Evolutionary conservation across 2,797 vertebrate genomes (phyloP).

Genomic region (Argya squamiceps): DNA sequence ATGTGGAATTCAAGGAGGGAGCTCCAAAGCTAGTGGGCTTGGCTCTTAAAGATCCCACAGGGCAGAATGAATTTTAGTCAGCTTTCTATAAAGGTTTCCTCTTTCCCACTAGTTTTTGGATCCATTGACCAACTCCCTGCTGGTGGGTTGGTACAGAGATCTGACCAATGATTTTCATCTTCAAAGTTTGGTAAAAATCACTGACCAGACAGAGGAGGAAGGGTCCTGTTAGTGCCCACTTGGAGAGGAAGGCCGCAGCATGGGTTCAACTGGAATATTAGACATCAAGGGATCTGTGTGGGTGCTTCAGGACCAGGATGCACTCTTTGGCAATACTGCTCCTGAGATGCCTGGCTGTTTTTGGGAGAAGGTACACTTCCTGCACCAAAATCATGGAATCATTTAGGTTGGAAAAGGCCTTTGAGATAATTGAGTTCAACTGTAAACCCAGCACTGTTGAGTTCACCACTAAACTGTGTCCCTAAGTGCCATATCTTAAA

Average conservation of each 20-base stretch:
- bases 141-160: background rate
- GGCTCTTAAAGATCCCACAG: background rate
- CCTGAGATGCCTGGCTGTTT: background rate
- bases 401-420: background rate
- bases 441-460: background rate
- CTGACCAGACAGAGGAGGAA: background rate
- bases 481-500: background rate
- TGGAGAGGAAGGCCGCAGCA: background rate
- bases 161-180: background rate
- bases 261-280: background rate
- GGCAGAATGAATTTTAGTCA: background rate
- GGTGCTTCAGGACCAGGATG: background rate
- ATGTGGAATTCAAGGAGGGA: constrained; percentile 31
- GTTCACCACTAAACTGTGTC: background rate
- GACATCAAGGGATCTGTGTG: background rate
- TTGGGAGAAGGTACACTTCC: background rate
- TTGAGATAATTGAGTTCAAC: background rate
- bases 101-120: background rate
- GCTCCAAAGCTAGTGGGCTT: constrained; percentile 4
- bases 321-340: background rate
- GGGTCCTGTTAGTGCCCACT: background rate
- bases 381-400: background rate
- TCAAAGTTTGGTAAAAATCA: background rate
- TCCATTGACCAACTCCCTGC: background rate
- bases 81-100: constrained; percentile 1